These are phyloP conservation scores for Crypturellus tataupa DNA, from an alignment of 2,797 vertebrate genomes.

Conservation along the genomic window DNA sequence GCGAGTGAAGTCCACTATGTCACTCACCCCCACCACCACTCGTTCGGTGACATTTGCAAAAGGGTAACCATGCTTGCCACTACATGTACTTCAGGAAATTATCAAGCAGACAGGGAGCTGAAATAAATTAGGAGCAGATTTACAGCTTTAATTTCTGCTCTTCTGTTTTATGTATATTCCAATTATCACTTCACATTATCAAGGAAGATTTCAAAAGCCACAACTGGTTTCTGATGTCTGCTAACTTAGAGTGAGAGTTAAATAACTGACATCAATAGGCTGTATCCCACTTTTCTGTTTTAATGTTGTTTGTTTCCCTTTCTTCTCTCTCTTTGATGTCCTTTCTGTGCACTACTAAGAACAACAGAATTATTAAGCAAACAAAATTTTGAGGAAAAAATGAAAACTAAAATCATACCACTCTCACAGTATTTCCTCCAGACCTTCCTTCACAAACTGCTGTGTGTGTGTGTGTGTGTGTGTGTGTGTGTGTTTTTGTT, in stretches of 20 bases:
- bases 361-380: not conserved
- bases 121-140: not conserved
- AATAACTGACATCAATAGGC: not conserved
- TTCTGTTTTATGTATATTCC: not conserved
- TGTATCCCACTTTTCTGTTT: not conserved
- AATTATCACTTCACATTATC: conserved; percentile 45
- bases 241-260: not conserved
- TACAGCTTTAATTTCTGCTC: not conserved
- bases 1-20: too few relatives aligned
- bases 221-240: conserved; percentile 2
- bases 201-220: conserved; percentile 38
- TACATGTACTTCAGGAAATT: not conserved
- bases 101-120: not conserved
- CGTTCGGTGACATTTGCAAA: not conserved
- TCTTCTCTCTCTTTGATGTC: not conserved
- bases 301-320: conserved; percentile 7
- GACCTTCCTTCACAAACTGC: not conserved
- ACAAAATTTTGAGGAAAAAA: not conserved
- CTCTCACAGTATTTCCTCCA: not conserved
- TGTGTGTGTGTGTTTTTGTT: not conserved
- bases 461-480: not conserved
- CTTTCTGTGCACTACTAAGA: not conserved
- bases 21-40: too few relatives aligned
- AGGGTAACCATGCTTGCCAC: not conserved
- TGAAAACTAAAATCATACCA: not conserved